A percentile compares a stretch with the other conserved stretches of the same genome.
These are phyloP conservation scores for Leptothorax acervorum DNA, from an alignment of 2,888 invertebrate genomes.

Conservation along the genomic window DNA sequence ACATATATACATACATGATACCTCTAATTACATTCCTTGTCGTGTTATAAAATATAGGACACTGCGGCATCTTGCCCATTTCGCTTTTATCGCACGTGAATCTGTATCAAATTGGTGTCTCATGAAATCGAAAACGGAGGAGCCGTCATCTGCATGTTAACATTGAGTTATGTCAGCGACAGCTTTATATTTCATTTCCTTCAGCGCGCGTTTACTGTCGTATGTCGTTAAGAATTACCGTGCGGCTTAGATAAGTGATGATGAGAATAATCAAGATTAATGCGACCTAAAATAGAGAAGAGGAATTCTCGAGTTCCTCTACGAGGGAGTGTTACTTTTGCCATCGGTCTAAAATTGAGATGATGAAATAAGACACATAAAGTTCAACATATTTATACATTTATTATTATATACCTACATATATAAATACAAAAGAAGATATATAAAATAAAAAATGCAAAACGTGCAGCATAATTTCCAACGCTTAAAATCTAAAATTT, in stretches of 20 bases:
- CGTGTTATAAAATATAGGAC: neutral
- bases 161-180: neutral
- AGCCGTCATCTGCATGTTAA: neutral
- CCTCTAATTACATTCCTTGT: conserved; percentile 1
- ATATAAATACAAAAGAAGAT: neutral
- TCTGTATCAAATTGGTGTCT: neutral
- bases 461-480: neutral
- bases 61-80: neutral
- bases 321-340: neutral
- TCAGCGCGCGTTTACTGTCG: neutral
- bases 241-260: neutral
- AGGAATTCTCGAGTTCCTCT: neutral
- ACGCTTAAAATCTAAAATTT: neutral
- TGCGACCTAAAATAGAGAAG: neutral
- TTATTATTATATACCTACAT: neutral
- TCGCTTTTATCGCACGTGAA: neutral
- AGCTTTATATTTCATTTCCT: conserved; percentile 3
- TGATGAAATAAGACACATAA: neutral
- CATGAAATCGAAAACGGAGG: neutral
- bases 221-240: neutral
- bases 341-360: neutral
- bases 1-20: neutral
- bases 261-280: conserved; percentile 17
- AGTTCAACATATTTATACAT: neutral
- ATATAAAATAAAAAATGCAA: neutral